phyloP scores from a whole-genome alignment of 2,888 invertebrate species.

The Aleiodes testaceus region DNA sequence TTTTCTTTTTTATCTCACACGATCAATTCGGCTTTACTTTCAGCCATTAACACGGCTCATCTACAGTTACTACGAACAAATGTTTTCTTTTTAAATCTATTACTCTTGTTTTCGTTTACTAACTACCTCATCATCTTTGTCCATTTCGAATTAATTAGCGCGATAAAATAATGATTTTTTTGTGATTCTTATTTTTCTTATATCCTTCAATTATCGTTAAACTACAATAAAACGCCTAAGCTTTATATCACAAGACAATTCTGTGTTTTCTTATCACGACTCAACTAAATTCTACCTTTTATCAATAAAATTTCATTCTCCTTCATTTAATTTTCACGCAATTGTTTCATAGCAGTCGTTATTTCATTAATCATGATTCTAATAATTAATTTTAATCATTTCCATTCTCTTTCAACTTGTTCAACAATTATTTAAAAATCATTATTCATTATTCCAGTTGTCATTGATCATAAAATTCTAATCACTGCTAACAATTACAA shows the following conservation, averaged over 20 bases:
- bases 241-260: slow-evolving; percentile 61
- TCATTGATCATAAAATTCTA: slow-evolving; percentile 27
- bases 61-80: slow-evolving; percentile 30
- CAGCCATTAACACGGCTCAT: slow-evolving; percentile 19
- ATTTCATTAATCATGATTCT: slow-evolving; percentile 23
- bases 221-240: slow-evolving; percentile 56
- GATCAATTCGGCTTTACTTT: slow-evolving; percentile 16
- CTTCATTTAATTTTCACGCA: slow-evolving; percentile 8
- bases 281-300: slow-evolving; percentile 49
- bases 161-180: slow-evolving; percentile 55
- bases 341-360: slow-evolving; percentile 28
- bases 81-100: not conserved
- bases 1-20: not conserved
- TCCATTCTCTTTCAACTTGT: too few relatives aligned
- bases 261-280: slow-evolving; percentile 58
- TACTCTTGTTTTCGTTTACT: not conserved
- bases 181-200: slow-evolving; percentile 47
- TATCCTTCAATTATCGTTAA: slow-evolving; percentile 49
- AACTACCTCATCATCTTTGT: slow-evolving; percentile 20
- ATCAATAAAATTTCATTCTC: slow-evolving; percentile 43
- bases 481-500: slow-evolving; percentile 20
- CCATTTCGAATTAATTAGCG: slow-evolving; percentile 39
- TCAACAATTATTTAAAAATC: slow-evolving; percentile 18
- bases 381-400: not conserved
- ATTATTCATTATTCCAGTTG: slow-evolving; percentile 11